These are phyloP conservation scores for Synodontis membranacea DNA, from an alignment of 2,113 vertebrate species.

Conservation along the genomic window DNA sequence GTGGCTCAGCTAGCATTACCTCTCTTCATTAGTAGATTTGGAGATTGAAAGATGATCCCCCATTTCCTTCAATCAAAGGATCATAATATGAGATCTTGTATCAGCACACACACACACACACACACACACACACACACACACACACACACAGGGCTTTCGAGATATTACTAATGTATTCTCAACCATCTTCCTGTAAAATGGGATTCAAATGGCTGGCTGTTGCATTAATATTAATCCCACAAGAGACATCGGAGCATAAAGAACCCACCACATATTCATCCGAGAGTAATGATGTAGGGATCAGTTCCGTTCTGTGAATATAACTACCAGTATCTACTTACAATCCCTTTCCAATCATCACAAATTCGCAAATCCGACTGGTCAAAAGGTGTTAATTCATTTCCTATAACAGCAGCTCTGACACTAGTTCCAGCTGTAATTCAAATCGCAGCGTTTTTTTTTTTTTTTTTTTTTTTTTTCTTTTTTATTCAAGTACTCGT, in stretches of 20 bases:
- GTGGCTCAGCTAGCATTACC: conserved; percentile 18
- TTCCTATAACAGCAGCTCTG: background rate
- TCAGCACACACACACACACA: background rate
- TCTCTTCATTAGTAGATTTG: background rate
- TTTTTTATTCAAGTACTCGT: too few species aligned
- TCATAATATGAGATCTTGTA: conserved; percentile 11
- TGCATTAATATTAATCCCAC: conserved; percentile 23
- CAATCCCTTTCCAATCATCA: background rate
- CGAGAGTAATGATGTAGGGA: background rate
- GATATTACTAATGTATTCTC: conserved; percentile 54
- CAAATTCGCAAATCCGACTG: background rate
- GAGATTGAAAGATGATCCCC: background rate
- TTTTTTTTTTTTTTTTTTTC: too few species aligned
- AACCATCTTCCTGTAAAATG: conserved; percentile 55
- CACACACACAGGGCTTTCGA: background rate
- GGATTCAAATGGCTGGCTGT: conserved; percentile 52
- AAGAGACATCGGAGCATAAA: background rate
- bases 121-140: conserved; percentile 10
- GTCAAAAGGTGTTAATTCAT: background rate
- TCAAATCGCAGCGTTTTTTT: background rate
- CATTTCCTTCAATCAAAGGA: conserved; percentile 23
- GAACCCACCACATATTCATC: background rate
- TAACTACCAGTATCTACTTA: background rate
- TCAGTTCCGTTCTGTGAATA: conserved; percentile 7
- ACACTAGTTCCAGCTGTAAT: background rate